Percentiles rank a stretch among this genome's conserved stretches.
phyloP scores from a whole-genome alignment of 2,888 invertebrate species.

The Ischnura elegans region DNA sequence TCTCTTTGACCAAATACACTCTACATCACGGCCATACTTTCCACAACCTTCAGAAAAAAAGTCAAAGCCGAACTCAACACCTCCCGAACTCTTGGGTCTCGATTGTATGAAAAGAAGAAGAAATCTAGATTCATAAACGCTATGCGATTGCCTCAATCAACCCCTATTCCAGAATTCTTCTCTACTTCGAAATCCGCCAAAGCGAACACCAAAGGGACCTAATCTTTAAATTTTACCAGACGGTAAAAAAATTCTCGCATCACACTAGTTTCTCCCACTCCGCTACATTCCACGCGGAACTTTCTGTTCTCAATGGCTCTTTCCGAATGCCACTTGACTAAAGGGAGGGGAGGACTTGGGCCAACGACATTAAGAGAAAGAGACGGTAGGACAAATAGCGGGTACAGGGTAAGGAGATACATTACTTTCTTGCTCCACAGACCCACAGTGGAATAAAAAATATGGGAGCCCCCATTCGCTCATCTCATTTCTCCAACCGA shows the following conservation, averaged over 20 bases:
- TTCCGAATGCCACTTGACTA: background rate
- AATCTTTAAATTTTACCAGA: slow-evolving; percentile 26
- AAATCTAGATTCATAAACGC: background rate
- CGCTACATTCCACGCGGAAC: slow-evolving; percentile 5
- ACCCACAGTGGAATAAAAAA: background rate
- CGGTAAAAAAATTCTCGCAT: background rate
- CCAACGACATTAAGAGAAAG: background rate
- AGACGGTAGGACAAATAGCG: background rate
- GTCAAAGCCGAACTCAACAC: background rate
- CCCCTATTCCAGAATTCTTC: background rate
- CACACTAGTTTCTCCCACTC: background rate
- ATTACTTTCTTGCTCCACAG: slow-evolving; percentile 10
- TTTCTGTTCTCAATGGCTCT: slow-evolving; percentile 11
- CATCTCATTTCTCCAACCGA: background rate
- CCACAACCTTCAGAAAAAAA: background rate
- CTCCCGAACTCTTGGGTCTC: background rate
- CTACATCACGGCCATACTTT: background rate
- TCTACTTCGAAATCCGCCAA: background rate
- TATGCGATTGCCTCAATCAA: background rate
- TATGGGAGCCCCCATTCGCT: background rate
- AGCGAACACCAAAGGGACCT: background rate
- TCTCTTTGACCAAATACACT: background rate
- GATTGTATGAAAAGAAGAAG: background rate
- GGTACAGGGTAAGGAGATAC: background rate
- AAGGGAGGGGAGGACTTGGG: background rate